phyloP scores from a whole-genome alignment of 2,888 invertebrate species.

The Brachylomia viminalis region DNA sequence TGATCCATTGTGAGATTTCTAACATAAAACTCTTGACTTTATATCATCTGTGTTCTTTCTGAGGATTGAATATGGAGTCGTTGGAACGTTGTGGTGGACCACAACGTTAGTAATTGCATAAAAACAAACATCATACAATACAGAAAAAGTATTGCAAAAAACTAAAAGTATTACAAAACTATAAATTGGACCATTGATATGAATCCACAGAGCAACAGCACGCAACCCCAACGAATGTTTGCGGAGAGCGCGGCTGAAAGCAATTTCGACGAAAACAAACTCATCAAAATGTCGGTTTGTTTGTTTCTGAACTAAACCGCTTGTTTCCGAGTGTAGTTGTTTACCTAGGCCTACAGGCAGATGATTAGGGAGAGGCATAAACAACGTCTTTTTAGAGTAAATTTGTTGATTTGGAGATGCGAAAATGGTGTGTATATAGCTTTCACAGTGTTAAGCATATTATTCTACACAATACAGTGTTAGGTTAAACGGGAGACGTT shows the following conservation, averaged over 20 bases:
- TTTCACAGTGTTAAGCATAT: too few species aligned
- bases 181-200: constrained; percentile 37
- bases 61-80: too few species aligned
- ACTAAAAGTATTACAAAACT: constrained; percentile 28
- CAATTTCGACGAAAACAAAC: constrained; percentile 62
- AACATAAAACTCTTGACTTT: not conserved
- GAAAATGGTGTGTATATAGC: not conserved
- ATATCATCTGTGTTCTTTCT: too few species aligned
- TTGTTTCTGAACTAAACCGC: constrained; percentile 56
- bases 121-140: constrained; percentile 12
- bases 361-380: constrained; percentile 10
- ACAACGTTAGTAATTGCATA: not conserved
- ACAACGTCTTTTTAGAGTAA: constrained; percentile 1
- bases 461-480: too few species aligned
- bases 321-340: constrained; percentile 46
- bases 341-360: constrained; percentile 21
- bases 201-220: constrained; percentile 8
- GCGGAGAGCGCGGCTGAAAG: constrained; percentile 52
- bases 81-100: too few species aligned
- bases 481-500: too few species aligned
- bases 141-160: not conserved
- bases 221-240: constrained; percentile 39
- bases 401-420: not conserved
- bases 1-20: too few species aligned
- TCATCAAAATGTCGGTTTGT: constrained; percentile 62